phyloP scores from a whole-genome alignment of 2,113 vertebrate genomes.

The Halichoeres trimaculatus region DNA sequence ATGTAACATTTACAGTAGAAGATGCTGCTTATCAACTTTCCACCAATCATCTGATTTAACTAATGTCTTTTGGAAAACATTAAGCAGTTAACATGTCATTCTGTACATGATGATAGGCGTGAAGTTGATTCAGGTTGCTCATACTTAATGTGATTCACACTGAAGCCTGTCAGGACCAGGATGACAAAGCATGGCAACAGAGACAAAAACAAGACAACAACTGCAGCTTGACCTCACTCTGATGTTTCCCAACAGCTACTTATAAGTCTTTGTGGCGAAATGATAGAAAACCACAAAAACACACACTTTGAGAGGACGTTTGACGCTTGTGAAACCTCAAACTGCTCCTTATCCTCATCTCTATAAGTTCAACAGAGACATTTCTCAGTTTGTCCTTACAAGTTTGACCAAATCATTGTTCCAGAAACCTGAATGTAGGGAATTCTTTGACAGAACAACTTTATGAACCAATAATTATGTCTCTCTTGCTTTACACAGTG shows the following conservation, averaged over 20 bases:
- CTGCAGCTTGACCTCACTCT: background rate
- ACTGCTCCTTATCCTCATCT: background rate
- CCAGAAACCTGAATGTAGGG: background rate
- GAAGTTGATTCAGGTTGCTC: background rate
- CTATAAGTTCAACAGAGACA: background rate
- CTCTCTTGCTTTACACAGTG: background rate
- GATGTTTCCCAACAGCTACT: conserved; percentile 7
- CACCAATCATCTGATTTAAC: too few relatives aligned
- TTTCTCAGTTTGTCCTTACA: background rate
- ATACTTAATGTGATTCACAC: too few relatives aligned
- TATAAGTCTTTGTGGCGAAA: background rate
- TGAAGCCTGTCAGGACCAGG: background rate
- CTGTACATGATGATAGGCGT: background rate
- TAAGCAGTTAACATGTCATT: background rate
- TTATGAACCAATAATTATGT: too few relatives aligned
- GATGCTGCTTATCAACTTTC: background rate
- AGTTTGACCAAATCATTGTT: background rate
- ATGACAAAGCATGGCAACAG: background rate
- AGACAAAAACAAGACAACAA: background rate
- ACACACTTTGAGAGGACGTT: background rate
- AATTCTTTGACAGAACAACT: background rate
- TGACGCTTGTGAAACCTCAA: background rate
- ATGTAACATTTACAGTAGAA: background rate
- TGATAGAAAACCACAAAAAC: background rate
- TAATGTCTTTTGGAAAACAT: background rate